These are phyloP conservation scores for Vimba vimba DNA, from an alignment of 2,113 vertebrate species.

Conservation along the genomic window DNA sequence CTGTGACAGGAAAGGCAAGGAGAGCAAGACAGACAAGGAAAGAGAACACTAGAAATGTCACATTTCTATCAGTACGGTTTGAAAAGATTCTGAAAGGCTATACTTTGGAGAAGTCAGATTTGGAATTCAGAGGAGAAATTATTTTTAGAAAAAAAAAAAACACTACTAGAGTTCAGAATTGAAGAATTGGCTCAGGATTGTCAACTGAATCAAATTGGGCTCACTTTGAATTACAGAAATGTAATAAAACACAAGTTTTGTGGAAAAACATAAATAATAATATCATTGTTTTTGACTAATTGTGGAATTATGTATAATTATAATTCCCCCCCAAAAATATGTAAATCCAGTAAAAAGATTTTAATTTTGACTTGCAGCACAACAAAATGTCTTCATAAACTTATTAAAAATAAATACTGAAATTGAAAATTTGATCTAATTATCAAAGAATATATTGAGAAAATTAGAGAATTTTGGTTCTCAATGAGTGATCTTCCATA, in stretches of 20 bases:
- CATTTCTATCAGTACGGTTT: neutral
- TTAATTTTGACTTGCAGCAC: too few relatives aligned
- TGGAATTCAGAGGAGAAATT: neutral
- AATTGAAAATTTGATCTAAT: too few relatives aligned
- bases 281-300: neutral
- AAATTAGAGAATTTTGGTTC: too few relatives aligned
- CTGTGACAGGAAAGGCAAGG: constrained; percentile 71
- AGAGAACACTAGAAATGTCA: neutral
- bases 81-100: neutral
- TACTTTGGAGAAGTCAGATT: neutral
- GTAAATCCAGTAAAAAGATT: neutral
- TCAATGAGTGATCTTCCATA: too few relatives aligned
- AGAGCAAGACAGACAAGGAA: neutral
- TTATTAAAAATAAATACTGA: too few relatives aligned
- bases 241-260: neutral
- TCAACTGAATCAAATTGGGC: neutral
- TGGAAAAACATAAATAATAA: neutral
- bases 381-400: too few relatives aligned
- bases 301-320: neutral
- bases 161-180: neutral
- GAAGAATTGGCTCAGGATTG: neutral
- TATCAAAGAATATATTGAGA: too few relatives aligned
- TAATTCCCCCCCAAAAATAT: neutral
- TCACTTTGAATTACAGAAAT: too few relatives aligned
- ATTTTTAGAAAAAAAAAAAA: neutral